Percentiles rank a stretch among this genome's conserved stretches.
Conservation (phyloP, 2,797 vertebrate genomes). For the Scleropages formosus region DNA sequence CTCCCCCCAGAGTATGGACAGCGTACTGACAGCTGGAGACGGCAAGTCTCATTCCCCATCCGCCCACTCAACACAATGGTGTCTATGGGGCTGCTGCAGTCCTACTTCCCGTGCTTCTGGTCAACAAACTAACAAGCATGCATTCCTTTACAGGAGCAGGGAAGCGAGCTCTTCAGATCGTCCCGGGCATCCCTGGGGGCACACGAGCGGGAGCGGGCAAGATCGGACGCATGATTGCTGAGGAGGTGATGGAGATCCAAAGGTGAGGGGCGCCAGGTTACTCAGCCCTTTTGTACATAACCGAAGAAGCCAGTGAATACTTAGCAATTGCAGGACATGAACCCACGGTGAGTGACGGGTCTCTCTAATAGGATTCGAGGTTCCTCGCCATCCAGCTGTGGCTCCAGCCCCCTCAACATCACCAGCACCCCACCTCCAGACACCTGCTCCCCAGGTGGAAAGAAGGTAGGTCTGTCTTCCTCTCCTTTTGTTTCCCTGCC, state of each 20-base stretch:
- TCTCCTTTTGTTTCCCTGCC: no score
- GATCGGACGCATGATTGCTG: constrained; percentile 97
- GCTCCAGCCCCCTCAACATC: constrained; percentile 93
- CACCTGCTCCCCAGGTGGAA: constrained; percentile 89
- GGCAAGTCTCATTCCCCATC: constrained; percentile 37
- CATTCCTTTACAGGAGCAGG: constrained; percentile 73
- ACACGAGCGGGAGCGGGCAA: constrained; percentile 95
- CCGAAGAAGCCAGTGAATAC: not conserved
- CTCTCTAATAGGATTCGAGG: constrained; percentile 81
- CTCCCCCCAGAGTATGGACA: constrained; percentile 95
- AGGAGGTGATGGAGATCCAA: constrained; percentile 99
- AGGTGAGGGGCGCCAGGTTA: constrained; percentile 68
- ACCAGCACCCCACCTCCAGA: constrained; percentile 94
- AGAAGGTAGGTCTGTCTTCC: constrained; percentile 74
- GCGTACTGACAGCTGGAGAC: constrained; percentile 85
- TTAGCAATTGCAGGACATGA: no score
- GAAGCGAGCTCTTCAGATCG: constrained; percentile 83
- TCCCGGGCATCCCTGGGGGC: constrained; percentile 94
- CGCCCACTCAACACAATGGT: no score
- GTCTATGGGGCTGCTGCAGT: no score
- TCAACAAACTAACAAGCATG: not conserved
- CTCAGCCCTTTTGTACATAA: not conserved
- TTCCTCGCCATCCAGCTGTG: constrained; percentile 94
- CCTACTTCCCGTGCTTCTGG: not conserved
- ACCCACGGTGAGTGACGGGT: not conserved